Conservation (phyloP, 2,888 invertebrate species). For the Chloroclysta siterata region DNA sequence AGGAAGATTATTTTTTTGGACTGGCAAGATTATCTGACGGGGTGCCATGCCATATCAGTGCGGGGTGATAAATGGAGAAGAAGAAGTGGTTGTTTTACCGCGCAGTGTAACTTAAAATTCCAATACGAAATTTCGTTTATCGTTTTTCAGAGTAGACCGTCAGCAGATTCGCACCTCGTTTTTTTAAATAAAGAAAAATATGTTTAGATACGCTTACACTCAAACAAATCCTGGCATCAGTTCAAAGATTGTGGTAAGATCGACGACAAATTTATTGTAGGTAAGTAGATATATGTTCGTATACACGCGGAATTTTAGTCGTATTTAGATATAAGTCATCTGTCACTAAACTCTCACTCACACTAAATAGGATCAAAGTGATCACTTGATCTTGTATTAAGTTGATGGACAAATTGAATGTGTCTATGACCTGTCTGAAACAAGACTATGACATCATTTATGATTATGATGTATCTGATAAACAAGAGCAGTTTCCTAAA, state of each 20-base stretch:
- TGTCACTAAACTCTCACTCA: constrained; percentile 13
- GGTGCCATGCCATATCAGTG: too few relatives aligned
- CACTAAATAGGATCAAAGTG: constrained; percentile 26
- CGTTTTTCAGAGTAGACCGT: too few relatives aligned
- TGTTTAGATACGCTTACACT: not conserved
- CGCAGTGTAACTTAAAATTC: too few relatives aligned
- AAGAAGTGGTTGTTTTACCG: too few relatives aligned
- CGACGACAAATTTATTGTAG: constrained; percentile 18
- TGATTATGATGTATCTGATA: not conserved
- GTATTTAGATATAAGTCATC: constrained; percentile 9
- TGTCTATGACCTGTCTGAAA: constrained; percentile 18
- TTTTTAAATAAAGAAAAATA: not conserved
- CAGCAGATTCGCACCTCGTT: too few relatives aligned
- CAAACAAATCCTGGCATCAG: constrained; percentile 7
- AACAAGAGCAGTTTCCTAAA: not conserved
- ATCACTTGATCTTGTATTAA: constrained; percentile 23
- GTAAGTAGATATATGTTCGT: constrained; percentile 9
- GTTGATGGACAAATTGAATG: constrained; percentile 16
- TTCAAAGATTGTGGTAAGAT: constrained; percentile 22
- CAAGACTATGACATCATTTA: constrained; percentile 18
- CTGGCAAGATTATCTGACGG: too few relatives aligned
- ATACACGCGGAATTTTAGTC: constrained; percentile 14
- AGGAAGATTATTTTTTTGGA: too few relatives aligned
- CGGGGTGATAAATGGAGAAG: too few relatives aligned
- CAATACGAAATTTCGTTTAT: too few relatives aligned